Percentiles rank a stretch among this genome's conserved stretches.
phyloP scores from a whole-genome alignment of 2,888 invertebrate species.

The Macropis europaea region DNA sequence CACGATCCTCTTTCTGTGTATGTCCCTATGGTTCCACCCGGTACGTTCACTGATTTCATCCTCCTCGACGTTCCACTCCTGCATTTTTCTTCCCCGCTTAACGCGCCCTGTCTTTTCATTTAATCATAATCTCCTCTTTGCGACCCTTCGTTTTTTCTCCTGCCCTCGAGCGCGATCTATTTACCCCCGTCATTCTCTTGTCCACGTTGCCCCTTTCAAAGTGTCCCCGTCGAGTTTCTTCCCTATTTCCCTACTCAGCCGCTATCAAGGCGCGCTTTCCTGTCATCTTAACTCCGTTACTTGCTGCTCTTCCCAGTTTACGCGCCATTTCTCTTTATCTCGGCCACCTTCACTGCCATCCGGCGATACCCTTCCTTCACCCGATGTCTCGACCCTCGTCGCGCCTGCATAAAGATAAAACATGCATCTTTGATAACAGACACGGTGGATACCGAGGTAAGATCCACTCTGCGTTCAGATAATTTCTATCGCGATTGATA shows the following conservation, averaged over 20 bases:
- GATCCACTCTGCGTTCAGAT: not conserved
- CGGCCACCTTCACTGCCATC: conserved; percentile 5
- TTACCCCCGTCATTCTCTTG: conserved; percentile 27
- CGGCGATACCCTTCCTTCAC: not conserved
- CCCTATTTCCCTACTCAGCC: not conserved
- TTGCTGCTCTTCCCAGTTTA: conserved; percentile 25
- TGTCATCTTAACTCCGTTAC: conserved; percentile 35
- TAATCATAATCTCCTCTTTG: conserved; percentile 21
- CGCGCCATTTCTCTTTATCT: conserved; percentile 30
- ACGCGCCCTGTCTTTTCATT: conserved; percentile 1
- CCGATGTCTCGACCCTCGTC: not conserved
- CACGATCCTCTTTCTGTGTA: not conserved
- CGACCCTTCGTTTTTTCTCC: not conserved
- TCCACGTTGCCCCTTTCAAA: not conserved
- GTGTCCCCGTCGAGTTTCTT: not conserved
- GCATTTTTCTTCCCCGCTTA: not conserved
- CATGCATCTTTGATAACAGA: conserved; percentile 23
- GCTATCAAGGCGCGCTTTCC: not conserved
- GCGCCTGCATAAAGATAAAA: conserved; percentile 23
- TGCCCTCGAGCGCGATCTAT: conserved; percentile 9
- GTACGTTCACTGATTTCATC: not conserved
- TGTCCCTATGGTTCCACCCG: not conserved
- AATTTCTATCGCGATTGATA: conserved; percentile 4
- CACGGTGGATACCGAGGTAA: conserved; percentile 24
- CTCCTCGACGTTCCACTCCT: conserved; percentile 1